Percentiles rank a stretch among this genome's conserved stretches.
phyloP scores from a whole-genome alignment of 1,140 invertebrate genomes.

The Macrotrachela quadricornifera region DNA sequence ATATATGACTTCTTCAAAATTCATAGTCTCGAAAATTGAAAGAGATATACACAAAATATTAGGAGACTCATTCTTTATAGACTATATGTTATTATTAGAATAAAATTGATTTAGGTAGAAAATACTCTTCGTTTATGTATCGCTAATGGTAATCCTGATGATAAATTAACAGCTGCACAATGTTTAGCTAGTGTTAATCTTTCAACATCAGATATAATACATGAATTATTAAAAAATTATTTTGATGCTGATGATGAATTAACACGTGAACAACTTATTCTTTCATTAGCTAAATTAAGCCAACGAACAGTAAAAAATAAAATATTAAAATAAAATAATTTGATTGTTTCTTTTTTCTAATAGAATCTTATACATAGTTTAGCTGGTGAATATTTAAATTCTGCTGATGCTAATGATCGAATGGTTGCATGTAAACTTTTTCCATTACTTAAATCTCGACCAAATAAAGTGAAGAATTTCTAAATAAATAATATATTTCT shows the following conservation, averaged over 20 bases:
- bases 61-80: no score
- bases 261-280: conserved; percentile 1
- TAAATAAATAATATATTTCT: no score
- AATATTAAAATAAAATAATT: background rate
- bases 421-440: conserved; percentile 1
- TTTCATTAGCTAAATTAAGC: background rate
- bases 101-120: no score
- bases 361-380: background rate
- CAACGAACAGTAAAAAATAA: background rate
- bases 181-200: background rate
- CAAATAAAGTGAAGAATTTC: no score
- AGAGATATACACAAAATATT: no score
- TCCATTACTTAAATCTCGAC: background rate
- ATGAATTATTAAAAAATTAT: conserved; percentile 1
- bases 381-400: background rate
- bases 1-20: no score
- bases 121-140: no score
- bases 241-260: conserved; percentile 2
- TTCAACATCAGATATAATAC: background rate
- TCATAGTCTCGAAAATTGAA: no score
- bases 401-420: background rate
- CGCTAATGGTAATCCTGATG: background rate
- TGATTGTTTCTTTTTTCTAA: background rate
- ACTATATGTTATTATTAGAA: no score
- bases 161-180: conserved; percentile 1